Evolutionary conservation across 92 coral and sea anemone genomes (phyloP), one percentile per base, ranked within the genome.

Genomic region (Parazoanthus swiftii): DNA sequence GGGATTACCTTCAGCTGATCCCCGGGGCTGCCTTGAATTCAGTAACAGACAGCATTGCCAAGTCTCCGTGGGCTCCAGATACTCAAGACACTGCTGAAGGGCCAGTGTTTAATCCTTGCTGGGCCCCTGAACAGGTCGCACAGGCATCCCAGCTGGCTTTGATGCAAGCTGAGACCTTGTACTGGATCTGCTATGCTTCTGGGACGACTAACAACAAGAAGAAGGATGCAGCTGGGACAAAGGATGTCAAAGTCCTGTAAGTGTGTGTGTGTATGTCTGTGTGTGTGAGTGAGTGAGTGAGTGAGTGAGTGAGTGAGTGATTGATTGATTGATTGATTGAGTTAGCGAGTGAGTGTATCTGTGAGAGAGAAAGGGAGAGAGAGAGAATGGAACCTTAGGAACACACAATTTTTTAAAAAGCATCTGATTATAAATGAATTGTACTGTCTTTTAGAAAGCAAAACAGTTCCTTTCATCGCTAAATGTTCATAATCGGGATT

Each of bases 21-120:
- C 99, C 99, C 21, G 98, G 98, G 21, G 98, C 96, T 73, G 93
- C 95, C 16, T 93, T 95, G 88, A 93, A 91, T 86, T 93, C 98
- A 33, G 82, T 96, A 72, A 89, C 98, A 26, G 99, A 95, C 89
- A 93, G 85, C 77, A 89, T 94, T 25, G 89, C 81, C 82, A 95
- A 95, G 89, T 95, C 97, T 48, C 93, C 98, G 0, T 92, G 98
- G 94, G 88, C 95, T 38, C 91, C 91, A 65, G 89, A 85, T 38
- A 85, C 91, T n/a, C 90, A 91, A 66, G 96, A 94, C 20, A 90
- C 94, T 15, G 44, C 85, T 18, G 90, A 74, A 50, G 95, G 93
- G 74, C 75, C 88, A 50, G 89, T 94, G 20, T 94, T 95, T 87
- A 92, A 90, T 74, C 99, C 98, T 74, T 85, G 84, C 21, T 97